These are phyloP conservation scores for Hypolimnas misippus DNA, from an alignment of 2,888 invertebrate genomes.

Conservation along the genomic window DNA sequence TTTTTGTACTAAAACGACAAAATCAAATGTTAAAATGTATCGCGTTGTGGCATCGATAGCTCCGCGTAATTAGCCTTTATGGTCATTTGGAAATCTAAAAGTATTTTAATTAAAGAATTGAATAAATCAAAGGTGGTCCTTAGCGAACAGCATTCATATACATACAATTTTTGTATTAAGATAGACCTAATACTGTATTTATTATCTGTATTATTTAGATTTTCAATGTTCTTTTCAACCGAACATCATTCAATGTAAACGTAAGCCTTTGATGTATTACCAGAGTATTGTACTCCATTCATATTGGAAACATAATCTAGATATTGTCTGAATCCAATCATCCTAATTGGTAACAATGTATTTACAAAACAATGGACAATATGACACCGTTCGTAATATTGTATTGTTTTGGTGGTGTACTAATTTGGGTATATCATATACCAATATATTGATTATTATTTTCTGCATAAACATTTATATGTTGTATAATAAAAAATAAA, in stretches of 20 bases:
- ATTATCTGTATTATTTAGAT: neutral
- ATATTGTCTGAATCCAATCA: conserved; percentile 35
- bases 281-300: conserved; percentile 7
- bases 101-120: too few relatives aligned
- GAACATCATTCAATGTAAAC: neutral
- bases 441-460: too few relatives aligned
- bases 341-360: conserved; percentile 31
- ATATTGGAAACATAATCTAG: conserved; percentile 28
- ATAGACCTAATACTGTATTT: too few relatives aligned
- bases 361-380: conserved; percentile 28
- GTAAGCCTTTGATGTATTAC: conserved; percentile 21
- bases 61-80: too few relatives aligned
- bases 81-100: too few relatives aligned
- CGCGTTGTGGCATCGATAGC: too few relatives aligned
- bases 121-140: too few relatives aligned
- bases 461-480: neutral
- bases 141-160: too few relatives aligned
- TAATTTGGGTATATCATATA: neutral
- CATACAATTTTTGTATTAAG: too few relatives aligned
- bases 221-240: neutral
- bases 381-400: conserved; percentile 10
- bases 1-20: too few relatives aligned
- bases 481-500: too few relatives aligned
- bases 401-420: neutral
- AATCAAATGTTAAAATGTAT: too few relatives aligned